Evolutionary conservation across 2,888 invertebrate genomes (phyloP).

Genomic region (Trichacis sp.): DNA sequence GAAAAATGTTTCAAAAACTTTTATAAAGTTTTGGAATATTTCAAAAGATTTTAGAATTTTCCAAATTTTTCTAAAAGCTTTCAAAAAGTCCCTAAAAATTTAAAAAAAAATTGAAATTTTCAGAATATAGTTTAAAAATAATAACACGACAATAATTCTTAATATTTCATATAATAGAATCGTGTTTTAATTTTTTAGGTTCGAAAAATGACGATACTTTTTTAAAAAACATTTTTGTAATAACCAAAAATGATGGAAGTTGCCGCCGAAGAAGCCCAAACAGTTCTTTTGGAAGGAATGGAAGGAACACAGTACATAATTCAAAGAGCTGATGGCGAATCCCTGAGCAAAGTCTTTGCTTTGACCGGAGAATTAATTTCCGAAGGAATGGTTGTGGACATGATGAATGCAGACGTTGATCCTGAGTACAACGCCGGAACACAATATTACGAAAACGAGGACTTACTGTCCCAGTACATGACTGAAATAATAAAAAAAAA

Average conservation of each 20-base stretch:
- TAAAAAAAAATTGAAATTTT: no score
- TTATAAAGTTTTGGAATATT: no score
- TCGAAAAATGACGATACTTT: not conserved
- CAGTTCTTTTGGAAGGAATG: conserved; percentile 64
- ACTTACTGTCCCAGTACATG: conserved; percentile 60
- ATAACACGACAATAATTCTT: no score
- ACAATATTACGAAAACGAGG: conserved; percentile 65
- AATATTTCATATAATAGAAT: no score
- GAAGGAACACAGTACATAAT: conserved; percentile 68
- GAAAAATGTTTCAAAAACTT: no score
- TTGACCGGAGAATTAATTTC: conserved; percentile 64
- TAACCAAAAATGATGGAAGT: conserved; percentile 58
- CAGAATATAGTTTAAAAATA: no score
- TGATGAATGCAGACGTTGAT: conserved; percentile 64
- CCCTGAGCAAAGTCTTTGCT: conserved; percentile 61
- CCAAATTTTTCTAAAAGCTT: no score
- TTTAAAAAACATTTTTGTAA: not conserved
- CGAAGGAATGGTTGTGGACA: conserved; percentile 67
- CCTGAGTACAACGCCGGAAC: conserved; percentile 57
- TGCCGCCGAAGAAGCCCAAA: conserved; percentile 61
- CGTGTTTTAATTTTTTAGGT: not conserved
- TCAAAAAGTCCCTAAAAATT: no score
- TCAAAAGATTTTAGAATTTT: no score
- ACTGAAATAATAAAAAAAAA: conserved; percentile 60
- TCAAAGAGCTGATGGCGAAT: conserved; percentile 63